Evolutionary conservation across 2,888 invertebrate species (phyloP).

Genomic region (Dicyrtoma fusca): DNA sequence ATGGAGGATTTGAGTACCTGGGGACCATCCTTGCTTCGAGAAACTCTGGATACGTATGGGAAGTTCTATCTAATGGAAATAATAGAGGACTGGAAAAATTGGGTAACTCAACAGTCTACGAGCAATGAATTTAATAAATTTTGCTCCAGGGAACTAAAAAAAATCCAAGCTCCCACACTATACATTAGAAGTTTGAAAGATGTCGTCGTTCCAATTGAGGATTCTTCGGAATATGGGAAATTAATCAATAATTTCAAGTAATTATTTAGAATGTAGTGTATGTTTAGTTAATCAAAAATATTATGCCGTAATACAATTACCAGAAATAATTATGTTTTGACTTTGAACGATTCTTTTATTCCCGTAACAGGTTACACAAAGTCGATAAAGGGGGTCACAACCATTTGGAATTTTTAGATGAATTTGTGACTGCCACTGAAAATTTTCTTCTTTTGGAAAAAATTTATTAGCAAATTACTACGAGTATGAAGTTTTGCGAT

Average conservation of each 20-base stretch:
- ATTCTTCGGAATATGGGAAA: neutral
- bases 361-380: conserved; percentile 1
- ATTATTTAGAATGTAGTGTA: neutral
- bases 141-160: neutral
- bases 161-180: conserved; percentile 2
- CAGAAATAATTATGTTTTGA: no score
- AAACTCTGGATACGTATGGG: neutral
- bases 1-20: conserved; percentile 1
- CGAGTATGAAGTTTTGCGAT: no score
- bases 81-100: conserved; percentile 6
- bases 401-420: conserved; percentile 23
- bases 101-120: neutral
- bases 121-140: neutral
- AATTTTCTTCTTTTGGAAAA: no score
- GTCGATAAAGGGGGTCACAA: conserved; percentile 12
- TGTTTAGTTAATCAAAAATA: no score
- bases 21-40: neutral
- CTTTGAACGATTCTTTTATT: conserved; percentile 5
- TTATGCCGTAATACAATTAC: neutral
- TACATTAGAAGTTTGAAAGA: conserved; percentile 22
- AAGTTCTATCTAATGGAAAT: conserved; percentile 11
- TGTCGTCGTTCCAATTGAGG: neutral
- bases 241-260: conserved; percentile 5
- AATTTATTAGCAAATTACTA: no score
- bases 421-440: conserved; percentile 3